Evolutionary conservation across 1,140 invertebrate genomes (phyloP).

Genomic region (Oedothorax gibbosus): DNA sequence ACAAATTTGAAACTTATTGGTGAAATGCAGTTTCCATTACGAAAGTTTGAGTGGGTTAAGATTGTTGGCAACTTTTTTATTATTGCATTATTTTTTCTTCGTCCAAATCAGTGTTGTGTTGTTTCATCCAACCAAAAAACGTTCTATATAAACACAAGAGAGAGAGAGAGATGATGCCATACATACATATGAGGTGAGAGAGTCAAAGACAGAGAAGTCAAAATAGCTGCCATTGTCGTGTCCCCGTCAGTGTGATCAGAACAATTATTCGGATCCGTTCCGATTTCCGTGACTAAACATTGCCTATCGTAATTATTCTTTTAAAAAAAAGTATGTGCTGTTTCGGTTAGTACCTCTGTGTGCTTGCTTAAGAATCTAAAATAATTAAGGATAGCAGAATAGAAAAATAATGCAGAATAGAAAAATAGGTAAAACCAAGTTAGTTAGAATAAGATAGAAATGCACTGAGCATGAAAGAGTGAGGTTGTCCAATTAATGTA

Average conservation of each 20-base stretch:
- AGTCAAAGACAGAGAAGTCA: slow-evolving; percentile 18
- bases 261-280: background rate
- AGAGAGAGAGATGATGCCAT: slow-evolving; percentile 2
- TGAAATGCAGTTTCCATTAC: no score
- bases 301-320: background rate
- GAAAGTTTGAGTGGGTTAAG: background rate
- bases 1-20: no score
- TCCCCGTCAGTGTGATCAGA: slow-evolving; percentile 12
- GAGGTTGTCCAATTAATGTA: no score
- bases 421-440: no score
- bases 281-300: background rate
- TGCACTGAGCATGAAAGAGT: no score
- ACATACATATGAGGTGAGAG: background rate
- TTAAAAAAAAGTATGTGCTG: no score
- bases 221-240: slow-evolving; percentile 40
- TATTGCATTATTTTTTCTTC: slow-evolving; percentile 14
- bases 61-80: background rate
- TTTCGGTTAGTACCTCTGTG: no score
- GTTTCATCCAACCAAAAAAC: background rate
- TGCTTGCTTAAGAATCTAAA: no score
- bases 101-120: no score
- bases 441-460: no score
- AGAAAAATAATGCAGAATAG: no score
- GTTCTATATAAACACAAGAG: slow-evolving; percentile 20
- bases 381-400: no score